Evolutionary conservation across 2,797 vertebrate species (phyloP).

Genomic region (Selene dorsalis): DNA sequence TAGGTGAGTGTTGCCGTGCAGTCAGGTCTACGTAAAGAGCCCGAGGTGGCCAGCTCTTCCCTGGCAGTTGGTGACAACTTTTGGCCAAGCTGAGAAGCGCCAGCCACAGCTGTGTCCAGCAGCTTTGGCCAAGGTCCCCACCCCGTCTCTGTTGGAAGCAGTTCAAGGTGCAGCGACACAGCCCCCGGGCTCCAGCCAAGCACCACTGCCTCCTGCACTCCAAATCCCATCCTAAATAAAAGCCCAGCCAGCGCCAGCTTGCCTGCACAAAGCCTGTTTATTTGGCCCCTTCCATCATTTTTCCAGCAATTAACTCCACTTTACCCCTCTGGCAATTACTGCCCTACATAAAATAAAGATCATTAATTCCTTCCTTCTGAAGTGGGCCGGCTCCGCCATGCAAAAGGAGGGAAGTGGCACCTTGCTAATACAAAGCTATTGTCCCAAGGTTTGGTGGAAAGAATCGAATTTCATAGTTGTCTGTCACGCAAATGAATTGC

Average conservation of each 20-base stretch:
- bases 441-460: constrained; percentile 74
- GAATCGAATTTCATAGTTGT: constrained; percentile 75
- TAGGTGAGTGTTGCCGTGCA: constrained; percentile 18
- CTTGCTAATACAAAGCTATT: constrained; percentile 70
- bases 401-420: constrained; percentile 59
- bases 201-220: constrained; percentile 61
- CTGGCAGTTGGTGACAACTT: constrained; percentile 28
- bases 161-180: constrained; percentile 68
- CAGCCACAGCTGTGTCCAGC: constrained; percentile 42
- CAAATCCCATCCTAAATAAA: constrained; percentile 72
- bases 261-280: constrained; percentile 71
- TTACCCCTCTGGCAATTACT: constrained; percentile 82
- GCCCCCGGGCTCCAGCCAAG: constrained; percentile 59
- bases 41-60: constrained; percentile 30
- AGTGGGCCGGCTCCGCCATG: constrained; percentile 47
- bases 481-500: constrained; percentile 66
- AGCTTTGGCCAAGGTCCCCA: constrained; percentile 52
- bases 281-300: constrained; percentile 76
- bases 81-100: constrained; percentile 33
- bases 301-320: constrained; percentile 83
- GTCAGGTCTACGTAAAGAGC: constrained; percentile 19
- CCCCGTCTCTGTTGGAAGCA: constrained; percentile 50
- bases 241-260: constrained; percentile 52
- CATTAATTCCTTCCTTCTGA: constrained; percentile 76
- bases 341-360: constrained; percentile 84